These are phyloP conservation scores for Sorex maritimensis DNA, from an alignment of 2,797 vertebrate species.

Conservation along the genomic window DNA sequence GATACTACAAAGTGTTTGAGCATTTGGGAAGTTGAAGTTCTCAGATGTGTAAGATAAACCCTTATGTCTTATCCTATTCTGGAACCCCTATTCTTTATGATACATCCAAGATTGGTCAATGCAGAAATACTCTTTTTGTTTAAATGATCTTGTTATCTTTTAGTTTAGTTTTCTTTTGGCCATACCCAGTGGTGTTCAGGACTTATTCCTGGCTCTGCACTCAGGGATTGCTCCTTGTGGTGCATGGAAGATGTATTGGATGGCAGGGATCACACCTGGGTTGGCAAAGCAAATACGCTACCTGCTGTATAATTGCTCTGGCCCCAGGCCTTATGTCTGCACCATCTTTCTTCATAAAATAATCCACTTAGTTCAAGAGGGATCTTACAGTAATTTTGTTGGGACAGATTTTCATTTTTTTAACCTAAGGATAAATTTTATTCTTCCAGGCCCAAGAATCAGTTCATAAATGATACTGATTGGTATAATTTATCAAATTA, in stretches of 20 bases:
- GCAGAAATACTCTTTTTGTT: not conserved
- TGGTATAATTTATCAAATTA: not conserved
- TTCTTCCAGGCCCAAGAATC: not conserved
- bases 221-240: too few relatives aligned
- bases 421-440: conserved; percentile 16
- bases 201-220: too few relatives aligned
- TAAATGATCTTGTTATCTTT: conserved; percentile 11
- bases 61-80: conserved; percentile 20
- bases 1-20: too few relatives aligned
- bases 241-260: too few relatives aligned
- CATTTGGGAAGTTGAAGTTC: not conserved
- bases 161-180: not conserved
- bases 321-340: not conserved
- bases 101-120: not conserved
- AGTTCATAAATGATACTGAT: not conserved
- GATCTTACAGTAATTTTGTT: not conserved
- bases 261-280: too few relatives aligned
- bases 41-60: not conserved
- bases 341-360: not conserved
- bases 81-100: conserved; percentile 27
- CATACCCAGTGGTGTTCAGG: too few relatives aligned
- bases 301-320: too few relatives aligned
- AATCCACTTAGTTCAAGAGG: not conserved
- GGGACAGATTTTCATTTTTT: conserved; percentile 16
- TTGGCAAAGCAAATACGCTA: too few relatives aligned